Conservation (phyloP, 2,888 invertebrate genomes). For the Diachrysia chrysitis region DNA sequence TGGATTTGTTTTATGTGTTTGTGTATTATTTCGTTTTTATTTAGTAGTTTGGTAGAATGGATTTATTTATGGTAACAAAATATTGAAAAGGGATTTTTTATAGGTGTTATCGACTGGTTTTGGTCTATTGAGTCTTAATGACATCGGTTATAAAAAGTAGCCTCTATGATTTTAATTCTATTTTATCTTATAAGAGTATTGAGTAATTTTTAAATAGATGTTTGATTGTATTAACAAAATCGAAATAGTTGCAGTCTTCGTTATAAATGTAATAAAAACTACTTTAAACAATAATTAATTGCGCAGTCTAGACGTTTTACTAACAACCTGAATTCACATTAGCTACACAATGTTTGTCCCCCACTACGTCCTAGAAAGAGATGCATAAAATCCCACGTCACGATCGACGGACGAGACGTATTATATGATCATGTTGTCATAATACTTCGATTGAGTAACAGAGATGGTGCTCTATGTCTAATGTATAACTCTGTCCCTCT, state of each 20-base stretch:
- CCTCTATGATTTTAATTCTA: too few relatives aligned
- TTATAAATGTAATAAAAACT: background rate
- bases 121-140: too few relatives aligned
- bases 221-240: too few relatives aligned
- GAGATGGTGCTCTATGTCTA: background rate
- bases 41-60: background rate
- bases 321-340: constrained; percentile 36
- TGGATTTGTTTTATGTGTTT: background rate
- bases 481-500: background rate
- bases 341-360: constrained; percentile 65
- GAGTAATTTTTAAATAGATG: too few relatives aligned
- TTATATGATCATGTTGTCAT: background rate
- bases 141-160: too few relatives aligned
- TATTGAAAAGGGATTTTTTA: too few relatives aligned
- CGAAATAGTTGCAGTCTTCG: too few relatives aligned
- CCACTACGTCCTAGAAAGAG: constrained; percentile 59
- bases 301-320: constrained; percentile 30
- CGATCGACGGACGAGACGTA: constrained; percentile 55
- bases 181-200: too few relatives aligned
- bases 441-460: background rate
- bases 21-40: background rate
- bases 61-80: background rate
- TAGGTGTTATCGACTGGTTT: too few relatives aligned
- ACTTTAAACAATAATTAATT: background rate
- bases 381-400: constrained; percentile 45